A percentile compares a stretch with the other conserved stretches of the same genome.
phyloP scores from a whole-genome alignment of 2,113 vertebrate species.

The Halcyon malimbica region DNA sequence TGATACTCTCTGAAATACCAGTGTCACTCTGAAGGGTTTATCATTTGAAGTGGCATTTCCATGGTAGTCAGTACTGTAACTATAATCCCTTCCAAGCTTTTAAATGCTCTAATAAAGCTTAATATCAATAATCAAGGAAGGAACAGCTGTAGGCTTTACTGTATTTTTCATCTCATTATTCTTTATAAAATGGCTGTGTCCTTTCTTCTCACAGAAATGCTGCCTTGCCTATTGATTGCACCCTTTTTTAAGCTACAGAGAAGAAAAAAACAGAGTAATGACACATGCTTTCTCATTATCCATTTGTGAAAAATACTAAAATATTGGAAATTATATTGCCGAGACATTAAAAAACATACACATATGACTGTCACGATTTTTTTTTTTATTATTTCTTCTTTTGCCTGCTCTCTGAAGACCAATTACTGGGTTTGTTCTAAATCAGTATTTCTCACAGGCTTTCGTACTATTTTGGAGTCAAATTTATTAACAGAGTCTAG shows the following conservation, averaged over 20 bases:
- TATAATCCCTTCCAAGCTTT: conserved; percentile 31
- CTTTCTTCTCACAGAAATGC: conserved; percentile 25
- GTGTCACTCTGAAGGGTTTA: background rate
- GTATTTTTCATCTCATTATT: background rate
- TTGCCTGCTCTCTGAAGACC: background rate
- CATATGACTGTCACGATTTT: background rate
- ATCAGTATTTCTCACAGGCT: background rate
- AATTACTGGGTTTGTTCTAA: background rate
- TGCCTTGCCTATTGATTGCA: background rate
- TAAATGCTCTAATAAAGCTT: conserved; percentile 47
- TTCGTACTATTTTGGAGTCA: background rate
- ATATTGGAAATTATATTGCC: background rate
- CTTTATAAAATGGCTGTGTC: background rate
- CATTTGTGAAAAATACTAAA: background rate
- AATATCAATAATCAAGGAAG: conserved; percentile 17
- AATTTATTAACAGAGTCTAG: background rate
- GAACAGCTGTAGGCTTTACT: background rate
- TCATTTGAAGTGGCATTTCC: conserved; percentile 37
- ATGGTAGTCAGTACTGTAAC: background rate
- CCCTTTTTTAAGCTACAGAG: background rate
- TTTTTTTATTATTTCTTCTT: background rate
- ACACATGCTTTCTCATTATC: background rate
- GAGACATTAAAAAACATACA: background rate
- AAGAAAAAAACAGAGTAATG: background rate
- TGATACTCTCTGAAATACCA: conserved; percentile 8